phyloP scores from a whole-genome alignment of 2,113 vertebrate genomes.

The Alligator sinensis region DNA sequence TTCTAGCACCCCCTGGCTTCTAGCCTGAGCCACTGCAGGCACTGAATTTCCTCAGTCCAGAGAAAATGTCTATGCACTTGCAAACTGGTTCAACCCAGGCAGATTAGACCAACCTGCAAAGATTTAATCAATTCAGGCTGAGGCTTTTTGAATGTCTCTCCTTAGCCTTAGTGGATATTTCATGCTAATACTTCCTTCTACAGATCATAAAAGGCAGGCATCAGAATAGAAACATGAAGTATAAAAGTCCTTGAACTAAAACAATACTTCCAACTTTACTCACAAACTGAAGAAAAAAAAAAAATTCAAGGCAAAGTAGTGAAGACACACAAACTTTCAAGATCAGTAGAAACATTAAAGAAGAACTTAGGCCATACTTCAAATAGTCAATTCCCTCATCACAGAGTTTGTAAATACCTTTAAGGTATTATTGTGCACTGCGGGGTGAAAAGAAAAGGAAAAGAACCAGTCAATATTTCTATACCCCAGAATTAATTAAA shows the following conservation, averaged over 20 bases:
- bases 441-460: no score
- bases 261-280: background rate
- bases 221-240: background rate
- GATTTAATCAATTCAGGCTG: no score
- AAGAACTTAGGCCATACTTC: background rate
- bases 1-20: no score
- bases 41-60: no score
- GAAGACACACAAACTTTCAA: background rate
- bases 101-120: no score
- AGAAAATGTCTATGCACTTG: no score
- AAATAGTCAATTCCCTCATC: background rate
- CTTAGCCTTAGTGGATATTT: background rate
- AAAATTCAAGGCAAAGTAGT: background rate
- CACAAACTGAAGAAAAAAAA: background rate
- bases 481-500: conserved; percentile 25
- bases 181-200: background rate
- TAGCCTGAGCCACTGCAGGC: no score
- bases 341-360: background rate
- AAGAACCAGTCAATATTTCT: background rate
- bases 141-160: no score
- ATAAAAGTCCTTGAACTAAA: background rate
- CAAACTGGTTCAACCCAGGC: no score
- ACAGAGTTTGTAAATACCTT: background rate
- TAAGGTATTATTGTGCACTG: background rate
- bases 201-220: background rate